phyloP scores from a whole-genome alignment of 2,888 invertebrate genomes.

The Quadroppia sp. region DNA sequence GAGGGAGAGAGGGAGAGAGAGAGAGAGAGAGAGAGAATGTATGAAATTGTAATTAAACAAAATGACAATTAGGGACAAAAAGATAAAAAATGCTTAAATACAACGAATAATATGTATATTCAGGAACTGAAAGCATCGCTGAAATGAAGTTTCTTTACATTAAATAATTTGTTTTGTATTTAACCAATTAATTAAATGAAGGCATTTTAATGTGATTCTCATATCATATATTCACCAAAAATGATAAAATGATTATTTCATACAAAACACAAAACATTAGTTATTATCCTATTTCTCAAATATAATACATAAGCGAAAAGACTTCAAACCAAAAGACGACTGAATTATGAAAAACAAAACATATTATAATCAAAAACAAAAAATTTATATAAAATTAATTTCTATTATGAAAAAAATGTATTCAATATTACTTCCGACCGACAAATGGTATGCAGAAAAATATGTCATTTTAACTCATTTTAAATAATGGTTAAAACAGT shows the following conservation, averaged over 20 bases:
- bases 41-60: too few relatives aligned
- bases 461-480: slow-evolving; percentile 2
- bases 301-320: neutral
- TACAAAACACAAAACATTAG: neutral
- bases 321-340: too few relatives aligned
- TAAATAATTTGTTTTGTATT: too few relatives aligned
- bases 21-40: too few relatives aligned
- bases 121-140: too few relatives aligned
- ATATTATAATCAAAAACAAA: neutral
- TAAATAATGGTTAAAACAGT: neutral
- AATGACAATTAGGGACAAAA: too few relatives aligned
- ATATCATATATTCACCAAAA: neutral
- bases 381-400: too few relatives aligned
- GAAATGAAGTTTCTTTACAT: too few relatives aligned
- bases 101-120: too few relatives aligned
- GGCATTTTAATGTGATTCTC: slow-evolving; percentile 2
- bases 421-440: slow-evolving; percentile 6
- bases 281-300: neutral
- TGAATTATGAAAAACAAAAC: too few relatives aligned
- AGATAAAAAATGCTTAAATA: too few relatives aligned
- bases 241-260: neutral
- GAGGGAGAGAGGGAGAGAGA: too few relatives aligned
- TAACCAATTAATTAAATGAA: neutral
- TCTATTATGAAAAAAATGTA: neutral
- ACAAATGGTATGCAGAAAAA: neutral